Conservation (phyloP, 2,113 vertebrate species). For the Oostethus manadensis region DNA sequence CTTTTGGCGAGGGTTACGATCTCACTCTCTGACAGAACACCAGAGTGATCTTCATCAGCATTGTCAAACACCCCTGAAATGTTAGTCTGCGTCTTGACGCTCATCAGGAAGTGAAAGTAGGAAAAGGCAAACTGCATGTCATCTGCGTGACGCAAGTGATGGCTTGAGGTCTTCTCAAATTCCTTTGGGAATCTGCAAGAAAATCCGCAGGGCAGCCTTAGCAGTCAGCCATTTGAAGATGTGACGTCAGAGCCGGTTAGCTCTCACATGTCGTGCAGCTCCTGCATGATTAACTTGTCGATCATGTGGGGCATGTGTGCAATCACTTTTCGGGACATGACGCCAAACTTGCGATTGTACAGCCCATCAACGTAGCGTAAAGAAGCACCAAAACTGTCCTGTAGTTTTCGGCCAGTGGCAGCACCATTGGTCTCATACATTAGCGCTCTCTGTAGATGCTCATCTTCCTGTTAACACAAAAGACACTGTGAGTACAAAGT, state of each 20-base stretch:
- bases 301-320: constrained; percentile 99
- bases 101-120: constrained; percentile 98
- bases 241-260: neutral
- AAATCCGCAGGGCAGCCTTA: neutral
- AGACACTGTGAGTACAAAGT: neutral
- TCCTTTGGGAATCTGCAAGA: constrained; percentile 84
- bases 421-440: constrained; percentile 73
- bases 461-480: constrained; percentile 75
- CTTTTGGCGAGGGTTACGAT: constrained; percentile 90
- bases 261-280: constrained; percentile 90
- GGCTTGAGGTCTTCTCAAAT: constrained; percentile 90
- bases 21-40: constrained; percentile 90
- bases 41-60: constrained; percentile 90
- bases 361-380: constrained; percentile 92
- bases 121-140: constrained; percentile 99
- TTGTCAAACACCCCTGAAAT: constrained; percentile 89
- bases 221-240: neutral
- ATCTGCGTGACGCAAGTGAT: constrained; percentile 90
- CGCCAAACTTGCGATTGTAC: constrained; percentile 92
- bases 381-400: constrained; percentile 93
- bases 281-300: constrained; percentile 92
- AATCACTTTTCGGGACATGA: constrained; percentile 91
- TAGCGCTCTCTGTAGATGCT: constrained; percentile 75
- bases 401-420: constrained; percentile 74
- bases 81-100: constrained; percentile 86